Base-by-base conservation (phyloP, 2,797 vertebrate species). In the Sebastes nivosus region DNA sequence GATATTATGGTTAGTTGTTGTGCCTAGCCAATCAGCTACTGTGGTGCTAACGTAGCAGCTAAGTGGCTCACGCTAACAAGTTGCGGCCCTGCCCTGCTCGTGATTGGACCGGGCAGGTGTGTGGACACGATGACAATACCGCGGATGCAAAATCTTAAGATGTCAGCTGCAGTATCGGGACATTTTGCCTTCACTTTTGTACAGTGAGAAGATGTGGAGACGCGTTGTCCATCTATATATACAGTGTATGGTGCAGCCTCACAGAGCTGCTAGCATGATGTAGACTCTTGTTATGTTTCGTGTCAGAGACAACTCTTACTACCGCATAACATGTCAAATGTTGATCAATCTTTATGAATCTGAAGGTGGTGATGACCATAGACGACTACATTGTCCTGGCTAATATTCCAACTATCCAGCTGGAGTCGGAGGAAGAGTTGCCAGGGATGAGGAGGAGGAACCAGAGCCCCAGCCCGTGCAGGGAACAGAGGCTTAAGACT, bases 301-400 rank as follows among this genome's bases (percentile, higher is more conserved):
- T 52, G 55, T 22, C 29, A 57, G 2, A 65, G 16, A 30, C 11
- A 36, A 32, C 38, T 20, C 30, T 24, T 16, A 4, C 4, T 55
- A 10, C 20, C 9, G 29, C 55, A 54, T 32, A 7, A 25, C 8
- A 46, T 32, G 6, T 72, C 20, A 79, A 57, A 67, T 54, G 11
- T 46, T 61, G 20, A 20, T 32, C 20, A 38, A 68, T 75, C n/a
- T 57, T 64, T 75, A 13, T 86, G 4, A 65, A 80, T 89, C 59
- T 66, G n/a, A 95, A 95, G 94, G 95, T 92, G 24, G 95, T 88
- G 80, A 95, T 96, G 95, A 96, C 94, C 38, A 93, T 96, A 65
- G 96, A 97, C 6, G 96, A 99, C 84, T 99, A 99, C 89, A 95
- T 97, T 0, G 8, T 96, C 76, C 93, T 99, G 93, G 99, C 99